Evolutionary conservation across 2,113 vertebrate genomes (phyloP), one percentile per base, ranked within the genome.

Genomic region (Leptobrachium ailaonicum): DNA sequence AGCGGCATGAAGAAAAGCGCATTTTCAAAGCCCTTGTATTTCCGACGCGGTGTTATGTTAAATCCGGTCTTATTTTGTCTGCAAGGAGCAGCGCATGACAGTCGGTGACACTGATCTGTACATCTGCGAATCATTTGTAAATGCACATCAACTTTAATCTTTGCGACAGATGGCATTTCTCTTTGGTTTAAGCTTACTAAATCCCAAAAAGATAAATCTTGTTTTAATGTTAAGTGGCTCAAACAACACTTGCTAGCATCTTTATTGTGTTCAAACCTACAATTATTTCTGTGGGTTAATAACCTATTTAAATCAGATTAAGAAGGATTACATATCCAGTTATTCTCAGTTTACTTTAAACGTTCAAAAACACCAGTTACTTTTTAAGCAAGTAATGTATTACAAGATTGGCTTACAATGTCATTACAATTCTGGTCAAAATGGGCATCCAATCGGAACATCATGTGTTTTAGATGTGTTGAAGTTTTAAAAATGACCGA

Each of bases 251-350:
- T 78, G 67, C 76, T 78, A 63, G 60, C 68, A 62, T 71, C 54
- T 71, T 14, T 44, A 47, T 41, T 63, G 54, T n/a, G 12, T 41
- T 71, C 56, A 60, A 41, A 69, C 8, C 53, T 40, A 45, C 44
- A 78, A 71, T 78, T 78, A 78, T 63, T 71, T 63, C 14, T 62
- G n/a, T 60, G 66, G 56, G 67, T 78, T 78, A 78, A 71, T 62
- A 56, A 53, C 76, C 47, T 20, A 5, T 63, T 78, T 78, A 71
- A 78, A 47, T 6, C 53, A 70, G 76, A 77, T 77, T 77, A 70
- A 20, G 68, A 40, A 53, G 68, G 54, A 78, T 78, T 78, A 78
- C 11, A 71, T 63, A 78, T 71, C 53, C 42, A 71, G 68, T 71
- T 56, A 54, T 50, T 62, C 62, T 77, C n/a, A 62, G 45, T 62